phyloP scores from a whole-genome alignment of 2,888 invertebrate genomes.

The Drosophila kambysellisi region DNA sequence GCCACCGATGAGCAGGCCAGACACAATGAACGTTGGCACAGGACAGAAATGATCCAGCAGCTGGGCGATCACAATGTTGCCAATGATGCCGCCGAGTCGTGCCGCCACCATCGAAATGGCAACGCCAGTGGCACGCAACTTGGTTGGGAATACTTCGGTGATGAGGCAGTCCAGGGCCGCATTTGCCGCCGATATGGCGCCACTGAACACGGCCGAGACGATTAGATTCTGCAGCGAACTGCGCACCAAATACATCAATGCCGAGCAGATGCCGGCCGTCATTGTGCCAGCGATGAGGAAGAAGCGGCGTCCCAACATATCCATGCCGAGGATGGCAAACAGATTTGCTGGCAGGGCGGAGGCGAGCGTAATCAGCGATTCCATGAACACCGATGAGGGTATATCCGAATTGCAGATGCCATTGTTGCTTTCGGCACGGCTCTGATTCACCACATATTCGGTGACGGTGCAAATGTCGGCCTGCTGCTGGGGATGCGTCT shows the following conservation, averaged over 20 bases:
- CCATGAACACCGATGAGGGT: slow-evolving; percentile 92
- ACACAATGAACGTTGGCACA: slow-evolving; percentile 96
- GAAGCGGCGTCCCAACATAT: slow-evolving; percentile 92
- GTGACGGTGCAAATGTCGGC: slow-evolving; percentile 92
- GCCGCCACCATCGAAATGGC: slow-evolving; percentile 96
- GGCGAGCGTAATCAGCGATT: slow-evolving; percentile 94
- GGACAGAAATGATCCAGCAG: slow-evolving; percentile 95
- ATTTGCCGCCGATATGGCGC: slow-evolving; percentile 95
- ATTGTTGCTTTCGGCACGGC: slow-evolving; percentile 87
- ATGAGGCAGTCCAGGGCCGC: slow-evolving; percentile 96
- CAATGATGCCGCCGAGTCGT: slow-evolving; percentile 93
- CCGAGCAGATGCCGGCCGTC: slow-evolving; percentile 93
- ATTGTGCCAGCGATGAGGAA: slow-evolving; percentile 92
- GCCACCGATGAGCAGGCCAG: slow-evolving; percentile 93
- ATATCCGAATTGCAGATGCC: slow-evolving; percentile 90
- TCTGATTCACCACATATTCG: slow-evolving; percentile 89
- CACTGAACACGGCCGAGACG: slow-evolving; percentile 94
- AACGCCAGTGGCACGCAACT: slow-evolving; percentile 95
- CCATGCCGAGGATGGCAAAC: slow-evolving; percentile 93
- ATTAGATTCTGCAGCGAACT: slow-evolving; percentile 93
- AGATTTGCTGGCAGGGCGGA: slow-evolving; percentile 94
- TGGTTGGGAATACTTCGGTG: slow-evolving; percentile 96
- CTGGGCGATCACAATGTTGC: slow-evolving; percentile 92
- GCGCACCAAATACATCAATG: slow-evolving; percentile 93
- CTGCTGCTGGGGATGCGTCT: slow-evolving; percentile 87